Base-by-base conservation (phyloP, 2,888 invertebrate species). In the Mesoligia furuncula region DNA sequence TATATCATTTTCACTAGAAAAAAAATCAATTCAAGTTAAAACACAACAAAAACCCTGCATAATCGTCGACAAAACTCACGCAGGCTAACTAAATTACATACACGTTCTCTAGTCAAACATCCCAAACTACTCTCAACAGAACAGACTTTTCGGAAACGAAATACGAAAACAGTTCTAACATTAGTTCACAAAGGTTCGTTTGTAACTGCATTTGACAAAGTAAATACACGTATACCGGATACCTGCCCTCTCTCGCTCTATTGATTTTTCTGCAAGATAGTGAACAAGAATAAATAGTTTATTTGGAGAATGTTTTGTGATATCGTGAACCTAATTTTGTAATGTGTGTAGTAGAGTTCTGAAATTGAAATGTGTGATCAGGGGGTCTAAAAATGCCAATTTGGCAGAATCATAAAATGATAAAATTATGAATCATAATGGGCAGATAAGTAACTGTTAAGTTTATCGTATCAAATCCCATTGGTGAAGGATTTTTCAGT, bases 181-280 rank as follows among this genome's bases (percentile, higher is more conserved):
- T 84, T 79, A 85, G 81, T 65, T 87, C 75, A 85, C 87, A 87
- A 87, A 80, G 84, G n/a, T 70, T 59, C 48, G 81, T 72, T 85
- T 75, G 85, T 71, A 74, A 84, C 80, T 84, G 85, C 84, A 84
- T 80, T 87, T 80, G 85, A 85, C 84, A 84, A 87, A 87, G 85
- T 70, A 87, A 84, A 84, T 59, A 84, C 54, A 51, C 31, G 81
- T 65, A 24, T 51, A 71, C 73, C 65, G 54, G 62, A 87, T 75
- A 85, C 71, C 65, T 75, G 64, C 51, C n/a, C 42, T 77, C 54
- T 75, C 61, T 67, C 66, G 73, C 66, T 80, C 20, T 85, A 84
- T 85, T 73, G 81, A 87, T 85, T 83, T 83, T 86, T 85, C 85
- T 61, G 48, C 31, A 4, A 75, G 87, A 80, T 69, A 84, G 57